Conservation (phyloP, 2,888 invertebrate species). For the Clostera curtula region DNA sequence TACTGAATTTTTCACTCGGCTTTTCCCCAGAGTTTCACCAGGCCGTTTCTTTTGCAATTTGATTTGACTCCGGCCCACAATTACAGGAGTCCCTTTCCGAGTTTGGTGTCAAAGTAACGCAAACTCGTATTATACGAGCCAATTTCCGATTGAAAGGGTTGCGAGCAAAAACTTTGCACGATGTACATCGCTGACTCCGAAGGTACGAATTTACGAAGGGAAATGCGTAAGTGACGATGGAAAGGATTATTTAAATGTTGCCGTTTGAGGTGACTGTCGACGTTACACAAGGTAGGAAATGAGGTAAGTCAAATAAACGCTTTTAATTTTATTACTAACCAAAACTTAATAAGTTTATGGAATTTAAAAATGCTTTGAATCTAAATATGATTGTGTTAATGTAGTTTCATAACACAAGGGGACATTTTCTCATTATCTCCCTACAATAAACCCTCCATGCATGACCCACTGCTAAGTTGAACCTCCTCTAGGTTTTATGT, state of each 20-base stretch:
- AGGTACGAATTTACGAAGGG: slow-evolving; percentile 1
- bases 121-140: slow-evolving; percentile 26
- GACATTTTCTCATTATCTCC: too few species aligned
- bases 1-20: slow-evolving; percentile 22
- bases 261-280: slow-evolving; percentile 2
- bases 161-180: slow-evolving; percentile 13
- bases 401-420: too few species aligned
- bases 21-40: slow-evolving; percentile 12
- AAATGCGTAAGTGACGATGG: slow-evolving; percentile 17
- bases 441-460: too few species aligned
- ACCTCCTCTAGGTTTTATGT: too few species aligned
- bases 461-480: too few species aligned
- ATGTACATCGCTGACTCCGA: slow-evolving; percentile 21
- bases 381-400: too few species aligned
- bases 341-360: too few species aligned
- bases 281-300: too few species aligned
- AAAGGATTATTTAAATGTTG: too few species aligned
- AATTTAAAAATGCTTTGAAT: too few species aligned
- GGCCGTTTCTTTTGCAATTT: slow-evolving; percentile 38
- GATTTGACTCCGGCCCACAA: slow-evolving; percentile 53
- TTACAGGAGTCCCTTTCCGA: slow-evolving; percentile 48
- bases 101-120: slow-evolving; percentile 49
- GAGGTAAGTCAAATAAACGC: too few species aligned
- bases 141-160: slow-evolving; percentile 22
- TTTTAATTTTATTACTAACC: too few species aligned